Base-by-base conservation (phyloP, 2,888 invertebrate genomes). In the Onthophagus sagittarius region DNA sequence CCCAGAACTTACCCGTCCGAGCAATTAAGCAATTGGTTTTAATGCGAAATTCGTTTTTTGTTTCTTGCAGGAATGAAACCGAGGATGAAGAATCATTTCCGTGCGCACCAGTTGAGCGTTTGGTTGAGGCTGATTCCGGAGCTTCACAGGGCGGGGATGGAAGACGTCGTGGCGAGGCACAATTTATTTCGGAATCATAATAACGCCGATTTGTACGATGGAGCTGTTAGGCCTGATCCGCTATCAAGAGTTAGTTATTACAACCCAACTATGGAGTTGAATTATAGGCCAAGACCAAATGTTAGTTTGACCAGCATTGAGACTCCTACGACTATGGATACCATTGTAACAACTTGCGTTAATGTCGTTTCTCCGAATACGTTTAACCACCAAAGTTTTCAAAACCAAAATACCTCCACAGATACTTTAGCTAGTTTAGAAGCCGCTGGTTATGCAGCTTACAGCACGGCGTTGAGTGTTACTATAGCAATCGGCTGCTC, bases 81-180 rank as follows among this genome's bases (percentile, higher is more conserved):
- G 0, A 91, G 93, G 75, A 90, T 96, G 86, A 95, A 95, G 83
- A 96, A 96, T 84, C 97, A 97, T 87, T 98, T 95, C 86, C 90
- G 97, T 70, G 96, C 97, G 0, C 97, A 97, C 85, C 96, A 97
- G 83, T 88, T 98, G 70, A 97, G 97, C 69, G 95, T 98, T 65
- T 98, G 98, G 98, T 86, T 97, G 6, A 93, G 97, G 5, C 89
- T 98, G 5, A 94, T 98, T 69, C 98, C 98, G 0, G 97, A 97
- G 84, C 88, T 95, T 0, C 95, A 95, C 83, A 88, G 94, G 72
- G 93, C 94, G 0, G 95, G 95, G 2, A 95, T 95, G 94, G 95
- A 94, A 81, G 95, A 95, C 84, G 94, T 94, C 6, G 93, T 94
- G 64, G 92, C 93, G 0, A 88, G 93, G 69, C 95, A 96, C 86